These are phyloP conservation scores for Embiotoca jacksoni DNA, from an alignment of 2,113 vertebrate species.

Conservation along the genomic window DNA sequence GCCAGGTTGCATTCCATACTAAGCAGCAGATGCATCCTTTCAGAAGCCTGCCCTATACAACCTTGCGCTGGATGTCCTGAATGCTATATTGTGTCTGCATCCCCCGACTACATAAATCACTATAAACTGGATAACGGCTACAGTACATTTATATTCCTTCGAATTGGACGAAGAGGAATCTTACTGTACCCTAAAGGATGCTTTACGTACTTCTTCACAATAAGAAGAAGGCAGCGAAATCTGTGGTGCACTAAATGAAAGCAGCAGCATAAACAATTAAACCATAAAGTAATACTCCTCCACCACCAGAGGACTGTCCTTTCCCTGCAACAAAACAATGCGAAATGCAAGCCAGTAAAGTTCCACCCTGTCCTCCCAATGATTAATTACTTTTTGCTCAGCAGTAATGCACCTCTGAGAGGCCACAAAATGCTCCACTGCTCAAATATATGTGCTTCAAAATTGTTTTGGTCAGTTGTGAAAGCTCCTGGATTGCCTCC, in stretches of 20 bases:
- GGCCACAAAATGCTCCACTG: constrained; percentile 4
- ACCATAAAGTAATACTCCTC: neutral
- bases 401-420: constrained; percentile 11
- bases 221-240: constrained; percentile 5
- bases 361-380: constrained; percentile 3
- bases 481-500: neutral
- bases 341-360: neutral
- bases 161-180: neutral
- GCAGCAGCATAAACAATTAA: neutral
- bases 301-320: neutral
- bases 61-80: constrained; percentile 33
- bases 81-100: constrained; percentile 18
- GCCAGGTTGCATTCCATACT: constrained; percentile 3
- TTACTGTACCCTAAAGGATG: neutral
- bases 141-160: neutral
- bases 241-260: neutral
- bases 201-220: neutral
- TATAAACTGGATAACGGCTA: neutral
- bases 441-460: constrained; percentile 7
- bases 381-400: constrained; percentile 38
- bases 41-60: constrained; percentile 10
- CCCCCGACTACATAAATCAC: constrained; percentile 21
- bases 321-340: neutral
- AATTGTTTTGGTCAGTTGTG: constrained; percentile 9
- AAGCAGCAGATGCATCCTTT: constrained; percentile 35